phyloP scores from a whole-genome alignment of 2,888 invertebrate genomes.

The Asteroscopus sphinx region DNA sequence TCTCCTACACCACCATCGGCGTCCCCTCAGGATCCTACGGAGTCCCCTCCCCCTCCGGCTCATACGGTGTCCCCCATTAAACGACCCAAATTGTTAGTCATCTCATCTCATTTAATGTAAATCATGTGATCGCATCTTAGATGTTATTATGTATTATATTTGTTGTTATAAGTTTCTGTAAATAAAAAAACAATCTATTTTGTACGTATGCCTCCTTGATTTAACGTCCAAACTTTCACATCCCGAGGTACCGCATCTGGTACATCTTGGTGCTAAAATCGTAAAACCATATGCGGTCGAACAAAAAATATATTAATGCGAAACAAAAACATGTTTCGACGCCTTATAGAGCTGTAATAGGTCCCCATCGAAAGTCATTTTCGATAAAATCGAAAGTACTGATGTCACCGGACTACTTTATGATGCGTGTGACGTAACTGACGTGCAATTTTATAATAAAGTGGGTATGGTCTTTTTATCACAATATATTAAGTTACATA shows the following conservation, averaged over 20 bases:
- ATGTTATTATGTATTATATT: conserved; percentile 82
- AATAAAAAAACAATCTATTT: conserved; percentile 84
- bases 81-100: conserved; percentile 76
- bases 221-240: conserved; percentile 59
- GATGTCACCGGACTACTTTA: conserved; percentile 62
- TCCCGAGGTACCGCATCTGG: conserved; percentile 30
- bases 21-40: conserved; percentile 86
- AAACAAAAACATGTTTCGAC: conserved; percentile 59
- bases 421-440: conserved; percentile 55
- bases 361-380: conserved; percentile 56
- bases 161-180: conserved; percentile 88
- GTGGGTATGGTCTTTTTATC: conserved; percentile 35
- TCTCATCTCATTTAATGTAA: conserved; percentile 83
- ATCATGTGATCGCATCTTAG: conserved; percentile 87
- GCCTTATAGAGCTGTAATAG: conserved; percentile 53
- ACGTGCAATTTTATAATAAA: conserved; percentile 46
- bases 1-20: conserved; percentile 80
- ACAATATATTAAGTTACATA: conserved; percentile 36
- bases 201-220: conserved; percentile 61
- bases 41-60: conserved; percentile 84
- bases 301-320: conserved; percentile 60
- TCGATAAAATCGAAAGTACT: conserved; percentile 69
- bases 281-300: conserved; percentile 63
- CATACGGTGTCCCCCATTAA: conserved; percentile 86
- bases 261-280: conserved; percentile 53